phyloP scores from a whole-genome alignment of 2,797 vertebrate genomes.

The Eutrigla gurnardus region DNA sequence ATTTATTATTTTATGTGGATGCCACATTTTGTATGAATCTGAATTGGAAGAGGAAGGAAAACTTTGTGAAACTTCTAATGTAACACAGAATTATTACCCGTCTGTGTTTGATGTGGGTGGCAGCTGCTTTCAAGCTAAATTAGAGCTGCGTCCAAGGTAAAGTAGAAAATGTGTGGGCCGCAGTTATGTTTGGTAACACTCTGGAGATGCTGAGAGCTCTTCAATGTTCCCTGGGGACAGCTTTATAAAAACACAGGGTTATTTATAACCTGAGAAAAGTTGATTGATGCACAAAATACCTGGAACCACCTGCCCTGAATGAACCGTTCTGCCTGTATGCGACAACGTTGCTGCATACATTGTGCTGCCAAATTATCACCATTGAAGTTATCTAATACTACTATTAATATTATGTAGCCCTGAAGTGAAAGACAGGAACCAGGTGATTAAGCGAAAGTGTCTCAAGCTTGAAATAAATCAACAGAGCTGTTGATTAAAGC shows the following conservation, averaged over 20 bases:
- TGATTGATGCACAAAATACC: not conserved
- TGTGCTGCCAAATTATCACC: not conserved
- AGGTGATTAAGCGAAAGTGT: not conserved
- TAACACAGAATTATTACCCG: not conserved
- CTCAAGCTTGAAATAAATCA: not conserved
- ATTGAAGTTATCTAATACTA: not conserved
- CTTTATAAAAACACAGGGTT: not conserved
- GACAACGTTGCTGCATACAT: not conserved
- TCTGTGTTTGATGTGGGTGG: conserved; percentile 4
- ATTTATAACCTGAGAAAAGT: not conserved
- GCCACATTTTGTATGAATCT: no score
- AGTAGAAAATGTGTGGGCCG: conserved; percentile 7
- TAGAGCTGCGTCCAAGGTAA: not conserved
- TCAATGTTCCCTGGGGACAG: not conserved
- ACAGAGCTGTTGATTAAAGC: not conserved
- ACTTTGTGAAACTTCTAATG: not conserved
- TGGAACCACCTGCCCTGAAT: not conserved
- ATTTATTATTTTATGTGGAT: no score
- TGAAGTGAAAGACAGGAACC: not conserved
- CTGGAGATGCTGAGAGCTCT: conserved; percentile 3
- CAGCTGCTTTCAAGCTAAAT: not conserved
- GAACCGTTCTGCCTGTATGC: not conserved
- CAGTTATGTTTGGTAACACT: conserved; percentile 1
- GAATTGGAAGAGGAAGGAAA: no score
- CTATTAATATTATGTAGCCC: not conserved